Evolutionary conservation across 2,888 invertebrate species (phyloP), one percentile per base, ranked within the genome.

Genomic region (Monoplex corrugatus): DNA sequence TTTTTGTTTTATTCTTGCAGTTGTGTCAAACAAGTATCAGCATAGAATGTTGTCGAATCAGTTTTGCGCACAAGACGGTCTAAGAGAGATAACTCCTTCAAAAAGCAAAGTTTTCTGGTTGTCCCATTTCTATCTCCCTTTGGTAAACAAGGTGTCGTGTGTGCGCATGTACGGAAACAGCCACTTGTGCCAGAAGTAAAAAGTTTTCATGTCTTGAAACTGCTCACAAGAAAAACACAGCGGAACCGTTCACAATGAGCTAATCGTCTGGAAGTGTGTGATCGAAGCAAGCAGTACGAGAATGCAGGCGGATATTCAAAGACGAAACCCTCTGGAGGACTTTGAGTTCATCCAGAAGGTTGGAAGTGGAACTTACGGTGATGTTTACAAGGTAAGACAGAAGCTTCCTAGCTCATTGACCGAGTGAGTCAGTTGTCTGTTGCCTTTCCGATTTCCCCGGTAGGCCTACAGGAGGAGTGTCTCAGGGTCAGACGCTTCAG

Each of bases 291-390:
- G 40, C 28, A 43, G 57, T 72, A 40, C 28, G 72, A 90, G n/a
- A 50, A 91, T 92, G 92, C 91, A 91, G 68, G 92, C 91, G 78
- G 94, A 94, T 84, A 96, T 96, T 91, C 95, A 95, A 87, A 94
- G 96, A 89, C 94, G 96, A 89, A 96, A 96, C 92, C 96, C 96
- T 50, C 95, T 96, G 88, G 96, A 96, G 91, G 99, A 99, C 96
- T 99, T 99, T 96, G 99, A 99, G 96, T 97, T 99, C 95, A 98
- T 99, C 95, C 99, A 99, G 96, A 97, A 99, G 96, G 99, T 99
- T 96, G 99, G 99, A 95, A 99, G 99, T 96, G 99, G 99, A 95
- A 99, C 99, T 95, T 99, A 99, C 97, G 99, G 99, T 94, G 99
- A 99, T 97, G 99, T 99, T 96, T 99, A 99, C 97, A 99, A 99